phyloP scores from a whole-genome alignment of 2,797 vertebrate species.

The Huso huso region DNA sequence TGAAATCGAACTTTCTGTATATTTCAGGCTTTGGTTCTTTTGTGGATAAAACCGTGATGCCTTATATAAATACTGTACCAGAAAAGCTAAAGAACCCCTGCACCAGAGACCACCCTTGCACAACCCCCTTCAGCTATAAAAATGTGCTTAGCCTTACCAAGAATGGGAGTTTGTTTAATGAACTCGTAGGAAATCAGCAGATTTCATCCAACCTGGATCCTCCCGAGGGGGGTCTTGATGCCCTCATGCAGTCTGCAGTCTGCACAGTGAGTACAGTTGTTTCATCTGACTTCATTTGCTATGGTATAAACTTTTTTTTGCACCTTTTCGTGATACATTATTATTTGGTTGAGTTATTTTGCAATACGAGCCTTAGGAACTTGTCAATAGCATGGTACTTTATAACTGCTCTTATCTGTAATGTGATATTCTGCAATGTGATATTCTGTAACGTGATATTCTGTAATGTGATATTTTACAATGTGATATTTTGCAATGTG shows the following conservation, averaged over 20 bases:
- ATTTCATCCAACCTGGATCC: conserved; percentile 35
- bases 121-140: conserved; percentile 25
- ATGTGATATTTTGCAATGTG: too few species aligned
- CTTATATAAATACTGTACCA: conserved; percentile 25
- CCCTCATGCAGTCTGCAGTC: conserved; percentile 22
- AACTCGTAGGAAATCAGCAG: conserved; percentile 29
- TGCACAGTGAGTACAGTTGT: conserved; percentile 23
- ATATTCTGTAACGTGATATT: too few species aligned
- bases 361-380: background rate
- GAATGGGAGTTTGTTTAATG: conserved; percentile 28
- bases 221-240: conserved; percentile 25
- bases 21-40: conserved; percentile 29
- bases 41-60: conserved; percentile 31
- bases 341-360: conserved; percentile 11
- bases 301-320: conserved; percentile 16
- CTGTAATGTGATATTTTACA: too few species aligned
- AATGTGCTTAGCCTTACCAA: conserved; percentile 28
- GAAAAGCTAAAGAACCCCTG: conserved; percentile 28
- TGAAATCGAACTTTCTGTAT: background rate
- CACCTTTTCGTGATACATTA: conserved; percentile 31
- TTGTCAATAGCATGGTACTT: background rate
- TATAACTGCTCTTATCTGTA: background rate
- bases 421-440: background rate
- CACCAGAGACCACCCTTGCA: conserved; percentile 16
- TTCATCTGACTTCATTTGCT: background rate